Evolutionary conservation across 2,797 vertebrate species (phyloP).

Genomic region (Atherinosoma microstoma): DNA sequence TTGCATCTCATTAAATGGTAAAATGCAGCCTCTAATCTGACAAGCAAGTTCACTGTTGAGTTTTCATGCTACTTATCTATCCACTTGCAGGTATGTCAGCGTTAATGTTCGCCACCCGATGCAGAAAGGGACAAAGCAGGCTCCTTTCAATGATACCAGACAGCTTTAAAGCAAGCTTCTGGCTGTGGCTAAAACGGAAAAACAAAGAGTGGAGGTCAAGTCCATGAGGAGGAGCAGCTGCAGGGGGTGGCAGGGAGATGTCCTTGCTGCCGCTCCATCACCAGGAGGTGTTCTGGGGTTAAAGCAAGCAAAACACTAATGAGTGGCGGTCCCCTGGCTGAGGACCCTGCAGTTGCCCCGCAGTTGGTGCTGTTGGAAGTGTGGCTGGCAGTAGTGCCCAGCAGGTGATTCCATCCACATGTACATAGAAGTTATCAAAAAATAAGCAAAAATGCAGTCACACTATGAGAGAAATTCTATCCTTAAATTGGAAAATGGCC

Average conservation of each 20-base stretch:
- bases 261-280: neutral
- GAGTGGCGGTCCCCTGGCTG: neutral
- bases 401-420: neutral
- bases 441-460: neutral
- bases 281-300: neutral
- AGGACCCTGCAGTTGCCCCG: neutral
- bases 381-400: neutral
- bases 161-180: slow-evolving; percentile 12
- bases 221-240: neutral
- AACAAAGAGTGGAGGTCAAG: neutral
- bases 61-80: slow-evolving; percentile 6
- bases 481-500: neutral
- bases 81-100: slow-evolving; percentile 5
- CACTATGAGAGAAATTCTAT: neutral
- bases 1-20: neutral
- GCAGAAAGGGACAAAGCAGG: slow-evolving; percentile 5
- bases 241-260: neutral
- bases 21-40: neutral
- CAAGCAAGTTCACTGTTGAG: neutral
- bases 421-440: neutral
- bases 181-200: neutral
- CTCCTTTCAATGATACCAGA: slow-evolving; percentile 14
- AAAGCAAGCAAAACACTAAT: neutral
- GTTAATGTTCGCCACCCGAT: neutral
- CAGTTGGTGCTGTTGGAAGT: neutral